phyloP scores from a whole-genome alignment of 2,888 invertebrate species.

The Eupeodes luniger region DNA sequence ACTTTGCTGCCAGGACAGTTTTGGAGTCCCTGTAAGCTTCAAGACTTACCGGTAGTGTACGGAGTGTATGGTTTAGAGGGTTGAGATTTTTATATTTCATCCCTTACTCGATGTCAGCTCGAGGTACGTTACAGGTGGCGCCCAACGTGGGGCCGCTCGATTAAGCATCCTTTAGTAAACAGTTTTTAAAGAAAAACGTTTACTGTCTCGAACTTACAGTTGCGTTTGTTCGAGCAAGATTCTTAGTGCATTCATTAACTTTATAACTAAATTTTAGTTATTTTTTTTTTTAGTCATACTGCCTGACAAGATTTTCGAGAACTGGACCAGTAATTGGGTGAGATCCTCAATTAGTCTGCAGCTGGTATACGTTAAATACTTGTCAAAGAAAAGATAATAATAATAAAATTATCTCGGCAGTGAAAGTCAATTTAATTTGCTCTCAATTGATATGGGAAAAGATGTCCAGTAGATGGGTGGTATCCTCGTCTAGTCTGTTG shows the following conservation, averaged over 20 bases:
- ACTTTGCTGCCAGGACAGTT: too few species aligned
- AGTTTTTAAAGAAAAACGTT: too few species aligned
- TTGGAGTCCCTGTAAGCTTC: too few species aligned
- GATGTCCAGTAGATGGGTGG: neutral
- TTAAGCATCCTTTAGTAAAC: too few species aligned
- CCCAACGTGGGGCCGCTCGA: too few species aligned
- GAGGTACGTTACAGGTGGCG: too few species aligned
- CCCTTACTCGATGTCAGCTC: too few species aligned
- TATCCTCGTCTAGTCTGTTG: neutral
- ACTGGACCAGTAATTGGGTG: constrained; percentile 6
- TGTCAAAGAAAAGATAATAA: neutral
- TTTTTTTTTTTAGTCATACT: neutral
- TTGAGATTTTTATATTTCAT: too few species aligned
- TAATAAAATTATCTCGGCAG: neutral
- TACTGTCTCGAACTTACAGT: too few species aligned
- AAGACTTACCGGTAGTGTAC: too few species aligned
- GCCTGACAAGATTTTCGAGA: constrained; percentile 1
- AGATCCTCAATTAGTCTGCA: constrained; percentile 2
- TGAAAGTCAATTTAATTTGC: neutral
- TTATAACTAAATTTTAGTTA: neutral
- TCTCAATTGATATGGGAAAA: neutral
- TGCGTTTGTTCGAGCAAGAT: neutral
- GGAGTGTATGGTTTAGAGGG: too few species aligned
- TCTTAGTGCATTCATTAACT: too few species aligned
- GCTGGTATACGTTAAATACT: constrained; percentile 6